phyloP scores from a whole-genome alignment of 2,113 vertebrate genomes.

The Lagopus leucura region DNA sequence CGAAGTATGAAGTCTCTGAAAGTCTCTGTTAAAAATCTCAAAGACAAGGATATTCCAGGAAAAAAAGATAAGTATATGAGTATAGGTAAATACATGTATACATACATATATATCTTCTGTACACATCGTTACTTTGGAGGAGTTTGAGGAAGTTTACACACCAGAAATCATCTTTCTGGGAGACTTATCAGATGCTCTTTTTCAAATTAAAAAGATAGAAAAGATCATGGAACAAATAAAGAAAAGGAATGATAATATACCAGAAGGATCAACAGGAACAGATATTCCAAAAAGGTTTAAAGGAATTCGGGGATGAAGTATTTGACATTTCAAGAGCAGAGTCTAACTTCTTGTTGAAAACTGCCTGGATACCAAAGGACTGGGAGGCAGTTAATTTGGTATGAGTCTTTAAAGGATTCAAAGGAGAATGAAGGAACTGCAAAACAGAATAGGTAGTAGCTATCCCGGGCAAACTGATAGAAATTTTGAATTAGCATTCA shows the following conservation, averaged over 20 bases:
- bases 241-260: not conserved
- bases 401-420: not conserved
- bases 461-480: not conserved
- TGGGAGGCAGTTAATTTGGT: not conserved
- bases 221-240: not conserved
- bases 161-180: not conserved
- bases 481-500: not conserved
- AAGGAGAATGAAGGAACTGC: not conserved
- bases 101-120: not conserved
- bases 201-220: not conserved
- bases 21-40: not conserved
- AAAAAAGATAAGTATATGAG: not conserved
- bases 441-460: not conserved
- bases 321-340: not conserved
- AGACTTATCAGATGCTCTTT: not conserved
- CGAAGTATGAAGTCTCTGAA: conserved; percentile 24
- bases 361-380: not conserved
- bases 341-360: not conserved
- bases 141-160: not conserved
- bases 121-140: not conserved
- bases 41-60: not conserved
- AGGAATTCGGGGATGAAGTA: not conserved
- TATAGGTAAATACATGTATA: not conserved
- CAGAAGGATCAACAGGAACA: not conserved
- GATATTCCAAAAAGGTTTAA: not conserved